These are phyloP conservation scores for Trilocha varians DNA, from an alignment of 2,888 invertebrate genomes.

Conservation along the genomic window DNA sequence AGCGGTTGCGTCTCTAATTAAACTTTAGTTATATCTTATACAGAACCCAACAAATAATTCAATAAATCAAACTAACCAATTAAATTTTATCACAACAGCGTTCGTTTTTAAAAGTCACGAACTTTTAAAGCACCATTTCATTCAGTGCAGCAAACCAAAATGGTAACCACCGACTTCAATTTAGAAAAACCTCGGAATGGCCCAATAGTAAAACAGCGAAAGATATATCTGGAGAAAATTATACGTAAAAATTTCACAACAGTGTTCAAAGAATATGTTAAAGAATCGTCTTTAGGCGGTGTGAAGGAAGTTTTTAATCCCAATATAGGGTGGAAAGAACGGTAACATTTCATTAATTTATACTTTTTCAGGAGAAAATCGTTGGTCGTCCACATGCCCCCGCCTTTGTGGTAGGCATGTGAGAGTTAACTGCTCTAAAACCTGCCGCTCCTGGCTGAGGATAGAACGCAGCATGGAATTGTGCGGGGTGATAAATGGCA, in stretches of 20 bases:
- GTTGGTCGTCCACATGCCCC: neutral
- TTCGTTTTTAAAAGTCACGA: too few relatives aligned
- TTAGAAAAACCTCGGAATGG: conserved; percentile 25
- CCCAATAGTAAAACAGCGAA: conserved; percentile 21
- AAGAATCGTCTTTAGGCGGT: conserved; percentile 34
- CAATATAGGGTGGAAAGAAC: conserved; percentile 14
- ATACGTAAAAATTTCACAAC: conserved; percentile 36
- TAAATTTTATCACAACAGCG: too few relatives aligned
- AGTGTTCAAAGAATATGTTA: conserved; percentile 37
- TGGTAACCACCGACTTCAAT: neutral
- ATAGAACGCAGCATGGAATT: too few relatives aligned
- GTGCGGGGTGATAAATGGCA: too few relatives aligned
- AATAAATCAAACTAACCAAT: too few relatives aligned
- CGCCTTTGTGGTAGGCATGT: too few relatives aligned
- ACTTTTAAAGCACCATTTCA: neutral
- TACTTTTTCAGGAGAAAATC: neutral
- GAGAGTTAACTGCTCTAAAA: too few relatives aligned
- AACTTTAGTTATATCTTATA: too few relatives aligned
- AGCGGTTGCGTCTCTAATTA: too few relatives aligned
- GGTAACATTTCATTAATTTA: conserved; percentile 20
- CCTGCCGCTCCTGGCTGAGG: too few relatives aligned
- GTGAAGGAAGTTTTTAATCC: conserved; percentile 28
- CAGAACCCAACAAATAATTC: too few relatives aligned
- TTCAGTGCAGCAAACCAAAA: neutral
- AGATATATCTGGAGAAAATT: conserved; percentile 37